Evolutionary conservation across 2,797 vertebrate species (phyloP).

Genomic region (Amphiprion clarkii): DNA sequence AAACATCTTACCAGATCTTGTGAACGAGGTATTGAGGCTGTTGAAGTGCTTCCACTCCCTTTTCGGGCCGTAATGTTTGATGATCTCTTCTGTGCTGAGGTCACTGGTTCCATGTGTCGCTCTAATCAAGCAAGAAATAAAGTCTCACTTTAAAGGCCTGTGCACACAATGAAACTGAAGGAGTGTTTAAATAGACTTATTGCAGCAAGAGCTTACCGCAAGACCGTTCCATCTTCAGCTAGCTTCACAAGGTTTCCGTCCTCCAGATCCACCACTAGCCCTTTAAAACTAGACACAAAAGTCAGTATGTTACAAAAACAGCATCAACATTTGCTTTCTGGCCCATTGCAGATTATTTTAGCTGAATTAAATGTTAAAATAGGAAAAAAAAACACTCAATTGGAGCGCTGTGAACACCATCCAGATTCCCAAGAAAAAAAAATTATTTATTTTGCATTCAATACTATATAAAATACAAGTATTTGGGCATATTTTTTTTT

Average conservation of each 20-base stretch:
- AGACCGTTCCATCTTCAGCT: conserved; percentile 92
- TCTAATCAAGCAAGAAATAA: conserved; percentile 74
- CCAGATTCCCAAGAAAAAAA: no score
- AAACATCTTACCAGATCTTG: conserved; percentile 89
- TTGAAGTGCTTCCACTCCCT: conserved; percentile 94
- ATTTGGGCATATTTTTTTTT: no score
- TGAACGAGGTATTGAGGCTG: conserved; percentile 89
- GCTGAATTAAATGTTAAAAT: not conserved
- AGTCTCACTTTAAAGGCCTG: not conserved
- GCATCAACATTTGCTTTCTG: not conserved
- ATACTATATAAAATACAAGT: no score
- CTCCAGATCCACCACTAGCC: conserved; percentile 94
- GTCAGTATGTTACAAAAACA: not conserved
- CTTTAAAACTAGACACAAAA: conserved; percentile 90
- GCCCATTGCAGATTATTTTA: not conserved
- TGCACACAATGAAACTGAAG: not conserved
- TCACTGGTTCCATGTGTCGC: conserved; percentile 92
- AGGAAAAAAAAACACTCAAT: no score
- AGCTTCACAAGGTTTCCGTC: conserved; percentile 96
- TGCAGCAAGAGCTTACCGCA: conserved; percentile 84
- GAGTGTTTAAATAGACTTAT: not conserved
- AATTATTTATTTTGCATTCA: no score
- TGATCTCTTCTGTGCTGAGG: conserved; percentile 88
- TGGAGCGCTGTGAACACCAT: no score
- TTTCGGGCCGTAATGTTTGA: conserved; percentile 88